Base-by-base conservation (phyloP, 2,888 invertebrate species). In the Xestia xanthographa region DNA sequence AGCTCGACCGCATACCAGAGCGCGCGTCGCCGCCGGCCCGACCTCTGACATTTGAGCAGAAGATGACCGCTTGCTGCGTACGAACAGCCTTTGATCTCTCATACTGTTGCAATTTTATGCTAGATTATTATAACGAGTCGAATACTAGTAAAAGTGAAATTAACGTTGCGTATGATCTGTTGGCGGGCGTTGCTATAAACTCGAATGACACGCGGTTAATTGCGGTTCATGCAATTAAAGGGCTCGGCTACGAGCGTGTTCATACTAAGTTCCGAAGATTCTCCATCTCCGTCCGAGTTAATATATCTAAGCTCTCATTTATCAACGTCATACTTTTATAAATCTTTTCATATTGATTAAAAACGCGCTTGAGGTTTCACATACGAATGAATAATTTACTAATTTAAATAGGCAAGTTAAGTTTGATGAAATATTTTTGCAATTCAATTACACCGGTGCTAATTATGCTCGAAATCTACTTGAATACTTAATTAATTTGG, bases 31-130 rank as follows among this genome's bases (percentile, higher is more conserved):
- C 86, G 87, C 34, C 86, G 87, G 84, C 80, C 74, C 90, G 92
- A 95, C 94, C 95, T 93, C 89, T 95, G 95, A 91, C 95, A 95
- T 95, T 95, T 94, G 80, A 68, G 81, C 84, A 88, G 91, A 91
- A 93, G 95, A 95, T 93, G 95, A 93, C 95, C 94, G 92, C 91
- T 93, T 92, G 92, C 92, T 90, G 89, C 87, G 88, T 91, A 89
- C 88, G 88, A 90, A 87, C 91, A 93, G 93, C 92, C 94, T 94
- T 93, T 95, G 94, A 95, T 95, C 95, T 94, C 91, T 90, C 91
- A 91, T 88, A 90, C 93, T 93, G 90, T 92, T 93, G 94, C 91
- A 94, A 94, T 94, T 94, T 94, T 93, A 94, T 93, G 92, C 92
- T 88, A 93, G 91, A 93, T 94, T 93, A 93, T 92, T 92, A 92